A percentile compares a stretch with the other conserved stretches of the same genome.
phyloP scores from a whole-genome alignment of 2,888 invertebrate genomes.

The Doris montereyensis region DNA sequence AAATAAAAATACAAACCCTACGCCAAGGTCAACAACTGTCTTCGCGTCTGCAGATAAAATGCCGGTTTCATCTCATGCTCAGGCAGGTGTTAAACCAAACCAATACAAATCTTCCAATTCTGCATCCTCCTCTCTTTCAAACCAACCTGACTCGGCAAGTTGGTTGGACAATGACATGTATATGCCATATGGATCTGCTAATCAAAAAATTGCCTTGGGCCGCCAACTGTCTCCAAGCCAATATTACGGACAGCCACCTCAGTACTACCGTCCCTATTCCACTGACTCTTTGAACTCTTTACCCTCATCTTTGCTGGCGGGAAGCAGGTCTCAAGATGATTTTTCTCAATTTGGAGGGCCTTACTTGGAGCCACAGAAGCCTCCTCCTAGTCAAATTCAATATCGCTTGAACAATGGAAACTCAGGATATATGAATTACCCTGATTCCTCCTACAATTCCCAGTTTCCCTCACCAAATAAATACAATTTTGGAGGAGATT shows the following conservation, averaged over 20 bases:
- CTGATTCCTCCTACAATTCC: slow-evolving; percentile 21
- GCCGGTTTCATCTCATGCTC: too few species aligned
- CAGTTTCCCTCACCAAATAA: slow-evolving; percentile 13
- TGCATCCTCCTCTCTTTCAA: not conserved
- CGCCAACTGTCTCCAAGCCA: not conserved
- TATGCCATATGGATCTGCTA: not conserved
- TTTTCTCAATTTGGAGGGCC: slow-evolving; percentile 38
- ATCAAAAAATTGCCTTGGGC: not conserved
- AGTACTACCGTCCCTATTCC: slow-evolving; percentile 17
- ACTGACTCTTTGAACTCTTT: slow-evolving; percentile 23
- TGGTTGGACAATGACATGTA: not conserved
- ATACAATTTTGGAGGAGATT: slow-evolving; percentile 35
- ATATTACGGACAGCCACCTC: slow-evolving; percentile 20
- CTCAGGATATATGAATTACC: slow-evolving; percentile 9
- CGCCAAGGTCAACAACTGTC: too few species aligned
- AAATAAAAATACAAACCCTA: too few species aligned
- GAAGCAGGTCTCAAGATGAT: slow-evolving; percentile 23
- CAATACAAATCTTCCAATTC: not conserved
- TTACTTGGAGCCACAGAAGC: slow-evolving; percentile 26
- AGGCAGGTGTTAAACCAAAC: not conserved
- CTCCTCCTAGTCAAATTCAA: too few species aligned
- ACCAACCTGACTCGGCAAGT: not conserved
- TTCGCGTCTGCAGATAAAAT: too few species aligned
- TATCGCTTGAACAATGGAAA: not conserved
- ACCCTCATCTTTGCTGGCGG: slow-evolving; percentile 28